phyloP scores from a whole-genome alignment of 2,797 vertebrate species.

The Lacerta viridis region DNA sequence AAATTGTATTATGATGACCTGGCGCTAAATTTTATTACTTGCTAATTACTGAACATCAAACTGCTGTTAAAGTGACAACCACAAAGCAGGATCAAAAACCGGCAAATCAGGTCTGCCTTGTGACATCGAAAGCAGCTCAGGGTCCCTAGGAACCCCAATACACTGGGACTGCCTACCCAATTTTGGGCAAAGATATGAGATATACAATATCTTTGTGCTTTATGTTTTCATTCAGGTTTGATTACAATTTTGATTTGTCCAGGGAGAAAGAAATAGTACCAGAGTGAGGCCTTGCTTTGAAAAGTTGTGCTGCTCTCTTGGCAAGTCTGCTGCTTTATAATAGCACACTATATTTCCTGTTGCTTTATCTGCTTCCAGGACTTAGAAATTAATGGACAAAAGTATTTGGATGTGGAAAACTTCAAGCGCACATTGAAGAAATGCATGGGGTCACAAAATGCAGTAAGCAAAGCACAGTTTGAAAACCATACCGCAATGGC shows the following conservation, averaged over 20 bases:
- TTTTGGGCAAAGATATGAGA: background rate
- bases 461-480: conserved; percentile 69
- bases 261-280: background rate
- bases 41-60: background rate
- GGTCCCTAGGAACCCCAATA: background rate
- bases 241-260: background rate
- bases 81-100: background rate
- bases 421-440: conserved; percentile 83
- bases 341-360: background rate
- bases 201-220: background rate
- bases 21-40: background rate
- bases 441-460: conserved; percentile 74
- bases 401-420: conserved; percentile 74
- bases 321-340: background rate
- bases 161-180: background rate
- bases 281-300: background rate
- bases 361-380: conserved; percentile 73
- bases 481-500: background rate
- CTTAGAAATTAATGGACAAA: conserved; percentile 72
- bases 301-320: background rate
- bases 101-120: background rate
- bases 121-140: background rate
- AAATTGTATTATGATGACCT: background rate
- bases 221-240: background rate
- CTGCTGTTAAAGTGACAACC: background rate